Evolutionary conservation across 2,113 vertebrate genomes (phyloP).

Genomic region (Gopherus flavomarginatus): DNA sequence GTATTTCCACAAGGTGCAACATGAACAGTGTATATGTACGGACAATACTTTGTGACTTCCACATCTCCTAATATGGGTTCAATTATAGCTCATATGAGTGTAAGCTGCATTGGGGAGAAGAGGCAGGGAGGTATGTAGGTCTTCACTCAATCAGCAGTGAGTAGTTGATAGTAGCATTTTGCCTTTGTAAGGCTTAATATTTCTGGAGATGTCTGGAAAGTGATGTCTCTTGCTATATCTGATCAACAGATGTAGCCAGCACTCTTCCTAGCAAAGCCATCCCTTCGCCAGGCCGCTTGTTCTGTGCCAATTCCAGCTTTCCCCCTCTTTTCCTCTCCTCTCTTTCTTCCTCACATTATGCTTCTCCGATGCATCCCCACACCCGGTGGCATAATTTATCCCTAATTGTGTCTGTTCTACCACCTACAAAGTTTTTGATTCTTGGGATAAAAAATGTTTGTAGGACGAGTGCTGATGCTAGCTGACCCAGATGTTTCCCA

Average conservation of each 20-base stretch:
- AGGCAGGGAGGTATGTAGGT: background rate
- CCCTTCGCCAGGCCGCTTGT: background rate
- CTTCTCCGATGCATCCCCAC: background rate
- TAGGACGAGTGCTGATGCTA: background rate
- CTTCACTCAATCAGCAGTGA: background rate
- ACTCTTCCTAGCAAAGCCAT: background rate
- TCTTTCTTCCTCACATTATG: too few species aligned
- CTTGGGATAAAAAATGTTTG: background rate
- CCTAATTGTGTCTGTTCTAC: background rate
- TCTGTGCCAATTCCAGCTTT: background rate
- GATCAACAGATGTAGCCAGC: background rate
- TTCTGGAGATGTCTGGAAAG: background rate
- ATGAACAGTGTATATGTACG: background rate
- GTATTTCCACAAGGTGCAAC: background rate
- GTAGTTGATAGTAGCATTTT: background rate
- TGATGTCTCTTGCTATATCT: background rate
- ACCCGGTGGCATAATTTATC: background rate
- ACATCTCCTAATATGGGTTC: background rate
- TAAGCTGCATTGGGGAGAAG: too few species aligned
- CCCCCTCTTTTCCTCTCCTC: background rate
- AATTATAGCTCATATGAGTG: too few species aligned
- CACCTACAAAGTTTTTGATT: background rate
- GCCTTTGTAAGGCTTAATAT: background rate
- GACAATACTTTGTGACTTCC: background rate
- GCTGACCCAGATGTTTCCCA: background rate